phyloP scores from a whole-genome alignment of 2,797 vertebrate genomes.

The Telmatherina bonti region DNA sequence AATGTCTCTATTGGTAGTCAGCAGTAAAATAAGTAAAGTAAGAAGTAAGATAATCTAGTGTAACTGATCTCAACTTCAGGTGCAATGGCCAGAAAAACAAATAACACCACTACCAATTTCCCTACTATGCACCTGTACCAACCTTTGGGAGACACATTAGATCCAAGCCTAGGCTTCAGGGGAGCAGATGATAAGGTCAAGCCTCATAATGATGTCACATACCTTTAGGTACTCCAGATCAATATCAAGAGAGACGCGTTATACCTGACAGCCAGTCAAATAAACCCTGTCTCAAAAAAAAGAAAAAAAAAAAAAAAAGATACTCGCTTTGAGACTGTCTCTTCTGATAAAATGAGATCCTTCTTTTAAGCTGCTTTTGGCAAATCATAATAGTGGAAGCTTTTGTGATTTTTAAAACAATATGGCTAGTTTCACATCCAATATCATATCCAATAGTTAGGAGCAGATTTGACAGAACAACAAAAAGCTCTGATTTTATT shows the following conservation, averaged over 20 bases:
- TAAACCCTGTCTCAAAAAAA: slow-evolving; percentile 69
- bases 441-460: not conserved
- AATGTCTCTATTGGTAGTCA: not conserved
- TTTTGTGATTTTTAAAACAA: slow-evolving; percentile 45
- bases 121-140: slow-evolving; percentile 68
- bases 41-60: slow-evolving; percentile 38
- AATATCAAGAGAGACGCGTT: slow-evolving; percentile 77
- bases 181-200: slow-evolving; percentile 84
- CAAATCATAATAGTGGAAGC: slow-evolving; percentile 65
- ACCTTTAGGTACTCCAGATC: slow-evolving; percentile 85
- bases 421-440: slow-evolving; percentile 9
- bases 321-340: slow-evolving; percentile 71
- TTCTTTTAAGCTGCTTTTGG: slow-evolving; percentile 69
- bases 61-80: slow-evolving; percentile 49
- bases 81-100: slow-evolving; percentile 82
- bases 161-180: slow-evolving; percentile 77
- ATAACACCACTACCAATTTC: slow-evolving; percentile 81
- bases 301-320: slow-evolving; percentile 49
- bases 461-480: slow-evolving; percentile 21
- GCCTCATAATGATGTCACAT: slow-evolving; percentile 87
- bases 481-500: slow-evolving; percentile 6
- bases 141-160: slow-evolving; percentile 67
- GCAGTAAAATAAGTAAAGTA: too few relatives aligned
- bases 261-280: slow-evolving; percentile 81
- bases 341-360: slow-evolving; percentile 81